phyloP scores from a whole-genome alignment of 2,888 invertebrate species.

The Dolichomitus sp. region DNA sequence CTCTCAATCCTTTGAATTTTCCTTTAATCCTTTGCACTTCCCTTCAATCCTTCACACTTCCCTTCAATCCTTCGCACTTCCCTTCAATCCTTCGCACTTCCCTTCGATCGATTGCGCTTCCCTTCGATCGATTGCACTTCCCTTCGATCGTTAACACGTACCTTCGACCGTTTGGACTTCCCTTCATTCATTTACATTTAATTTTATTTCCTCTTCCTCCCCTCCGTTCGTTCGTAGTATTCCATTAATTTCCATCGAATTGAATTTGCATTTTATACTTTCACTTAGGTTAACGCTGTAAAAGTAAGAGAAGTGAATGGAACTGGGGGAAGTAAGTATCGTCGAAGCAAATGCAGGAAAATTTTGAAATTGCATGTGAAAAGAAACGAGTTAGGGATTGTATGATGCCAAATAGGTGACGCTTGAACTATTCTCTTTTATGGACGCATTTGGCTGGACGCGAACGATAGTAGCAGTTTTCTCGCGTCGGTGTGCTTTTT shows the following conservation, averaged over 20 bases:
- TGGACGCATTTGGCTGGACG: slow-evolving; percentile 54
- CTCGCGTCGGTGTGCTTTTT: slow-evolving; percentile 11
- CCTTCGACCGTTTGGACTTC: neutral
- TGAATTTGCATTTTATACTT: neutral
- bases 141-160: neutral
- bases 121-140: slow-evolving; percentile 19
- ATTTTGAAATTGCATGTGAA: slow-evolving; percentile 58
- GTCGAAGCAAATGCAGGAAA: slow-evolving; percentile 13
- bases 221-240: neutral
- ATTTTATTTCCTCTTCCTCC: neutral
- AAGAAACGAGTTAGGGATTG: slow-evolving; percentile 52
- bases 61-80: too few species aligned
- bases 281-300: neutral
- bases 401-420: slow-evolving; percentile 54
- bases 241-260: slow-evolving; percentile 1
- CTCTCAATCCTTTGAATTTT: slow-evolving; percentile 3
- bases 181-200: neutral
- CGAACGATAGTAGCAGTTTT: slow-evolving; percentile 29
- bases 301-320: neutral
- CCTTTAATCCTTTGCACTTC: neutral
- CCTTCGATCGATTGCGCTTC: neutral
- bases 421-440: slow-evolving; percentile 39
- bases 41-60: neutral
- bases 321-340: slow-evolving; percentile 20
- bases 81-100: neutral